These are phyloP conservation scores for Ranitomeya variabilis DNA, from an alignment of 2,113 vertebrate genomes.

Conservation along the genomic window DNA sequence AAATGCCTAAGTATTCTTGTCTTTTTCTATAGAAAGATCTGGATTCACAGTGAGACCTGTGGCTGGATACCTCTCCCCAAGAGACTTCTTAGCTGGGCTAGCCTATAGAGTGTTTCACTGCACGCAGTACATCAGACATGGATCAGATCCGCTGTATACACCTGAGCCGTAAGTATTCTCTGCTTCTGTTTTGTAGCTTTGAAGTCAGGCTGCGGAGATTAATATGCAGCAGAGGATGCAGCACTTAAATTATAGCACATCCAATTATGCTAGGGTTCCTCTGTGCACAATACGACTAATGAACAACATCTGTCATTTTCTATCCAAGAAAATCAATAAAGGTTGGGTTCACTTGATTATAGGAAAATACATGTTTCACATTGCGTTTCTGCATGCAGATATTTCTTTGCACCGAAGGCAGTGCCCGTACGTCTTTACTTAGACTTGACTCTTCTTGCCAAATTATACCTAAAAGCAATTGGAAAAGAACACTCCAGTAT, in stretches of 20 bases:
- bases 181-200: constrained; percentile 14
- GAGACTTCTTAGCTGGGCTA: constrained; percentile 93
- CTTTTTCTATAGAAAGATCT: constrained; percentile 82
- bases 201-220: constrained; percentile 42
- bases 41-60: constrained; percentile 95
- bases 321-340: constrained; percentile 58
- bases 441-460: constrained; percentile 23
- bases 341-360: constrained; percentile 58
- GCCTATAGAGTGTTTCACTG: constrained; percentile 97
- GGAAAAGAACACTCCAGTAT: constrained; percentile 33
- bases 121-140: constrained; percentile 94
- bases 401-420: constrained; percentile 42
- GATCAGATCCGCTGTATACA: constrained; percentile 96
- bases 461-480: constrained; percentile 39
- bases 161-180: constrained; percentile 91
- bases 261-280: constrained; percentile 56
- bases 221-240: constrained; percentile 55
- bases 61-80: constrained; percentile 93
- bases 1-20: constrained; percentile 40
- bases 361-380: constrained; percentile 47
- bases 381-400: constrained; percentile 40
- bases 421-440: constrained; percentile 32
- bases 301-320: constrained; percentile 59
- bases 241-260: constrained; percentile 58
- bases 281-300: constrained; percentile 56